phyloP scores from a whole-genome alignment of 2,113 vertebrate genomes.

The Zosterops hypoxanthus region DNA sequence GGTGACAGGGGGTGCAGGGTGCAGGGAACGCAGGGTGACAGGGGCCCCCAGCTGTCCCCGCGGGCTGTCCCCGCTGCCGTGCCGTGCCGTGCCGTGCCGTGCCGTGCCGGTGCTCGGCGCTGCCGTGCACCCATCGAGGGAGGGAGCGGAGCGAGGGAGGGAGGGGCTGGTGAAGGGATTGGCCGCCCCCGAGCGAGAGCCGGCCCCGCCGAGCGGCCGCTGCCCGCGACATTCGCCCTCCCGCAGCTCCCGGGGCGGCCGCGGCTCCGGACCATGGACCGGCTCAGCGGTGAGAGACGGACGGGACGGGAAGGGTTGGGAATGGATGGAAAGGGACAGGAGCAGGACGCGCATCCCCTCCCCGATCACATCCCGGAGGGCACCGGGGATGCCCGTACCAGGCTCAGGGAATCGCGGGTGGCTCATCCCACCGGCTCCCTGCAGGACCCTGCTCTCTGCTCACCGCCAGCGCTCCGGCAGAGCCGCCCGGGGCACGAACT shows the following conservation, averaged over 20 bases:
- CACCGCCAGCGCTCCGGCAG: neutral
- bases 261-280: constrained; percentile 41
- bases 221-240: neutral
- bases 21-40: no score
- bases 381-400: neutral
- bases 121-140: neutral
- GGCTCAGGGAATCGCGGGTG: neutral
- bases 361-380: neutral
- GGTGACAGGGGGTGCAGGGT: no score
- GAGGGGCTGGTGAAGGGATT: neutral
- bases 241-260: neutral
- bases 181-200: neutral
- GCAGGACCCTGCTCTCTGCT: neutral
- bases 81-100: no score
- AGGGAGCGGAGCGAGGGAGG: neutral
- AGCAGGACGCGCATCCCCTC: neutral
- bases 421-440: neutral
- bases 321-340: neutral
- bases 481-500: neutral
- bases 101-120: neutral
- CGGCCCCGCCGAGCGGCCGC: neutral
- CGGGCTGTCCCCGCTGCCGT: neutral
- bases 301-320: no score
- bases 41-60: neutral
- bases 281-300: constrained; percentile 54